Evolutionary conservation across 2,888 invertebrate genomes (phyloP).

Genomic region (Hyppa rectilinea): DNA sequence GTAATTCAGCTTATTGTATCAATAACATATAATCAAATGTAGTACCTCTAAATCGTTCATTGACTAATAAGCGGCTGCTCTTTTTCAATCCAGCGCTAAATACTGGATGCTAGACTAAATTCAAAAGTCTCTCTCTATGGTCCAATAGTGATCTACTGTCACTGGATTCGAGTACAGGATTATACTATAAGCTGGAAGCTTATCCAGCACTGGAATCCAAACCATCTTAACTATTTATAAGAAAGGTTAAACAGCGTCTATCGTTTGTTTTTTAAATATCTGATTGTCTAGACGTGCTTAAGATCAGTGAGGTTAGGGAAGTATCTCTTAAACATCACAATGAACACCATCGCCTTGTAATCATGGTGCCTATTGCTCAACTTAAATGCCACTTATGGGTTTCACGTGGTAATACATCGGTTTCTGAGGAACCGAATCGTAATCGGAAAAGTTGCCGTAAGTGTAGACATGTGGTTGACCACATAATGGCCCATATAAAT

Average conservation of each 20-base stretch:
- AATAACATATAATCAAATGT: no score
- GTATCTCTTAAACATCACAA: neutral
- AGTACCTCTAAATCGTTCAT: neutral
- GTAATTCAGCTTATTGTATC: neutral
- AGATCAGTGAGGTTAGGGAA: neutral
- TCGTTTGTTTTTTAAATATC: neutral
- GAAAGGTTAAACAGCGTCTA: no score
- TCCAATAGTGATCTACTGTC: neutral
- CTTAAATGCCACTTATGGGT: neutral
- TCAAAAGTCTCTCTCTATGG: neutral
- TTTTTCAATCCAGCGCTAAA: neutral
- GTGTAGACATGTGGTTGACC: neutral
- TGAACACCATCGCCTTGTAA: neutral
- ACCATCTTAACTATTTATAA: no score
- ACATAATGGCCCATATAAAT: neutral
- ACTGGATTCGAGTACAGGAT: neutral
- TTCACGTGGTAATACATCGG: neutral
- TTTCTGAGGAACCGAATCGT: neutral
- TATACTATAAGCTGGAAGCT: no score
- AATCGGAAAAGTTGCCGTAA: neutral
- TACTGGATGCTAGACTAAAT: neutral
- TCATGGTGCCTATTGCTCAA: no score
- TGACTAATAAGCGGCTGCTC: neutral
- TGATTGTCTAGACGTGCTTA: neutral
- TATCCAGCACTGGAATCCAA: no score